Evolutionary conservation across 2,888 invertebrate genomes (phyloP).

Genomic region (Theristus sp.): DNA sequence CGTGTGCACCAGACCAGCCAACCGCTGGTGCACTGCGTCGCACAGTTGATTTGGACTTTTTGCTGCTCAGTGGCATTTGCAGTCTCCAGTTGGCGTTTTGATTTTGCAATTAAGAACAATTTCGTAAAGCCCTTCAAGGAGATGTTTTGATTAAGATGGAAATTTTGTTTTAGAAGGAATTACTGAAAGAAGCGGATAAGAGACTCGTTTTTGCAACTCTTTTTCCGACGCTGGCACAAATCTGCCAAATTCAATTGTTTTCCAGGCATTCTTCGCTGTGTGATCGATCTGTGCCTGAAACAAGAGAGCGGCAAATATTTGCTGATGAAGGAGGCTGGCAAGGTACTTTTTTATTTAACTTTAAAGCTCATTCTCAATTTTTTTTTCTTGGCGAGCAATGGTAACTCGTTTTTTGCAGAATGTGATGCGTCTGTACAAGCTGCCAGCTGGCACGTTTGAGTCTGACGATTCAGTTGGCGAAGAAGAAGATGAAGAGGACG

Average conservation of each 20-base stretch:
- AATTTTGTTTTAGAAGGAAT: no score
- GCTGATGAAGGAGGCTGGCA: slow-evolving; percentile 97
- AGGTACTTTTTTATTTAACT: slow-evolving; percentile 36
- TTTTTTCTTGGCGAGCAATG: not conserved
- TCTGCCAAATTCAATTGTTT: not conserved
- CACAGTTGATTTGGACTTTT: no score
- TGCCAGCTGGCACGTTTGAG: slow-evolving; percentile 95
- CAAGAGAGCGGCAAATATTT: slow-evolving; percentile 82
- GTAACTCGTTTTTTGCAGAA: slow-evolving; percentile 38
- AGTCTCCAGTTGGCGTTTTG: no score
- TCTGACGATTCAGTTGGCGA: slow-evolving; percentile 81
- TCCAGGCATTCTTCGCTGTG: slow-evolving; percentile 61
- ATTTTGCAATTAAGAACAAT: no score
- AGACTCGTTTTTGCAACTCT: not conserved
- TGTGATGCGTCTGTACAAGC: slow-evolving; percentile 85
- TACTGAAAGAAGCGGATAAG: not conserved
- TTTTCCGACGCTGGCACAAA: not conserved
- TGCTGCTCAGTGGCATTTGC: no score
- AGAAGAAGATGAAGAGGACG: slow-evolving; percentile 46
- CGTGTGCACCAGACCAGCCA: no score
- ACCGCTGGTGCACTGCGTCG: no score
- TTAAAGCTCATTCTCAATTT: slow-evolving; percentile 9
- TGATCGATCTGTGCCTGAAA: slow-evolving; percentile 89
- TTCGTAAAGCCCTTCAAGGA: no score
- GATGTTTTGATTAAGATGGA: no score